phyloP scores from a whole-genome alignment of 2,113 vertebrate species.

The Alethe diademata region DNA sequence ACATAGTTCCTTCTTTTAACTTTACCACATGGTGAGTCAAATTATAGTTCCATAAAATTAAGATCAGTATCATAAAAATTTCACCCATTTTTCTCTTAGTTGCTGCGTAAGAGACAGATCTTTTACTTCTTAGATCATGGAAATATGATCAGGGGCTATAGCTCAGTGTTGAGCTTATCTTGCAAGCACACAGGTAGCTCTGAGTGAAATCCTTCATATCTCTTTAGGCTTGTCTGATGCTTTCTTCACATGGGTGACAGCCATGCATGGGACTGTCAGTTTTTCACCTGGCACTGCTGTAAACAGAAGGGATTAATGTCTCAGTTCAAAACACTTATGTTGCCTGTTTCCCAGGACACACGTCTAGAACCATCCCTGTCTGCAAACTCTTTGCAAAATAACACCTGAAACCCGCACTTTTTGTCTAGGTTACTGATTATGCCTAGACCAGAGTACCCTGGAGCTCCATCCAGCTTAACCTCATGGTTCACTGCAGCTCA shows the following conservation, averaged over 20 bases:
- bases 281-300: neutral
- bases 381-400: neutral
- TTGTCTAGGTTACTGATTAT: neutral
- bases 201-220: neutral
- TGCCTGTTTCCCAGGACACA: neutral
- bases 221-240: fast-evolving
- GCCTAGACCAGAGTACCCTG: neutral
- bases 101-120: neutral
- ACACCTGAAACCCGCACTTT: neutral
- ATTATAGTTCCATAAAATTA: neutral
- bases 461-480: neutral
- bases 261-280: neutral
- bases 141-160: neutral
- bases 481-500: neutral
- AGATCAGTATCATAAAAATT: neutral
- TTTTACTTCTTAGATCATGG: neutral
- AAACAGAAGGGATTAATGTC: neutral
- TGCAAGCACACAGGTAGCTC: neutral
- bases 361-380: neutral
- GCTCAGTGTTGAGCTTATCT: neutral
- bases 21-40: neutral
- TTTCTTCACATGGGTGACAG: neutral
- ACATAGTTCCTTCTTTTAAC: neutral
- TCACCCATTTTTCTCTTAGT: neutral
- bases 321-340: neutral